phyloP scores from a whole-genome alignment of 2,888 invertebrate species.

The Laothoe populi region DNA sequence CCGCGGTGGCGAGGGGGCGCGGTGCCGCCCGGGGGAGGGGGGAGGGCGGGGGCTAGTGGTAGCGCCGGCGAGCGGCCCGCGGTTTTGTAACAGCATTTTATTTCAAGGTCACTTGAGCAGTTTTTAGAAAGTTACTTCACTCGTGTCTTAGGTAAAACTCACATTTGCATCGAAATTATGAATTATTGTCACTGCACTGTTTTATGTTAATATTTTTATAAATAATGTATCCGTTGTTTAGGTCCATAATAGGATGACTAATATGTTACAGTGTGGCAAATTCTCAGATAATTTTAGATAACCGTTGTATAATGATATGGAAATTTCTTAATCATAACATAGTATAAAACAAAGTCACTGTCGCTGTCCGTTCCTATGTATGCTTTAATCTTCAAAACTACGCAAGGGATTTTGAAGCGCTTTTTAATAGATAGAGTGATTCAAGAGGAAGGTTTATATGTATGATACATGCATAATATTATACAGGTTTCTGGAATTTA shows the following conservation, averaged over 20 bases:
- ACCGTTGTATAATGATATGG: no score
- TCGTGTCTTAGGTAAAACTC: slow-evolving; percentile 68
- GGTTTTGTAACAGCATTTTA: slow-evolving; percentile 83
- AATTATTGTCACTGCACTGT: slow-evolving; percentile 29
- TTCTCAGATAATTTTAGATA: no score
- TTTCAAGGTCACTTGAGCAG: slow-evolving; percentile 84
- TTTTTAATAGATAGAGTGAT: no score
- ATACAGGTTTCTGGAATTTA: no score
- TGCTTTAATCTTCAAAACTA: no score
- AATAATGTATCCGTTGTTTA: neutral
- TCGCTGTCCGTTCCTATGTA: no score
- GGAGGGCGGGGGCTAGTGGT: slow-evolving; percentile 61
- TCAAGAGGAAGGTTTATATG: no score
- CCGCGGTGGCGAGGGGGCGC: neutral
- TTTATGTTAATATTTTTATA: neutral
- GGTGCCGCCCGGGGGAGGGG: slow-evolving; percentile 45
- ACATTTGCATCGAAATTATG: slow-evolving; percentile 47
- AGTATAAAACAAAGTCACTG: no score
- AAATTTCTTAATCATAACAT: no score
- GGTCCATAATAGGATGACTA: neutral
- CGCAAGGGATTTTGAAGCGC: no score
- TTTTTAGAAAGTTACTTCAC: slow-evolving; percentile 84
- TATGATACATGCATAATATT: no score
- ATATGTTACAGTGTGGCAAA: neutral
- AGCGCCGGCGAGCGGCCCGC: slow-evolving; percentile 76